A percentile compares a stretch with the other conserved stretches of the same genome.
Conservation (phyloP, 2,888 invertebrate species). For the Isotomurus palustris region DNA sequence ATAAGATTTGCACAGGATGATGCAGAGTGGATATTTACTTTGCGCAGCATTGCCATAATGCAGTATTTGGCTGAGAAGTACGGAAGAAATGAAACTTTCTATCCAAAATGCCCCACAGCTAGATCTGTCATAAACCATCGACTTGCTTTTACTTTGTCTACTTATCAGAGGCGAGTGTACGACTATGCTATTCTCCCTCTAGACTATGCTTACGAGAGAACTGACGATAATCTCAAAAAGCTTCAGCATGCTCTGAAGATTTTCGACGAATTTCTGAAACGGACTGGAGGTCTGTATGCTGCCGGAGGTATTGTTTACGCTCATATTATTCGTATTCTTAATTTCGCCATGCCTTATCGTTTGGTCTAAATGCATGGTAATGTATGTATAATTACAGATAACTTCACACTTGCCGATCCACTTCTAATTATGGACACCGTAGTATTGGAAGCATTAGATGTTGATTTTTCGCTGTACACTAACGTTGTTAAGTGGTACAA, state of each 20-base stretch:
- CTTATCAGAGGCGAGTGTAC: slow-evolving; percentile 68
- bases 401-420: slow-evolving; percentile 71
- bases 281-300: slow-evolving; percentile 60
- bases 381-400: slow-evolving; percentile 50
- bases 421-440: slow-evolving; percentile 66
- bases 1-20: neutral
- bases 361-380: neutral
- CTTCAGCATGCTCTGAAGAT: slow-evolving; percentile 61
- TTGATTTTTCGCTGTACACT: slow-evolving; percentile 60
- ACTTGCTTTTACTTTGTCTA: slow-evolving; percentile 69
- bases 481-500: slow-evolving; percentile 64
- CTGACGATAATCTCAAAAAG: slow-evolving; percentile 63
- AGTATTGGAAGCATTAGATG: slow-evolving; percentile 66
- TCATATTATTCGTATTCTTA: neutral
- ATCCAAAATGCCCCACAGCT: slow-evolving; percentile 61
- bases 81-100: slow-evolving; percentile 59
- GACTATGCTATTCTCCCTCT: slow-evolving; percentile 54
- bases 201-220: slow-evolving; percentile 68
- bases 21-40: slow-evolving; percentile 1
- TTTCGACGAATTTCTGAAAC: slow-evolving; percentile 64
- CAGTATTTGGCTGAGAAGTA: slow-evolving; percentile 75
- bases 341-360: neutral
- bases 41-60: slow-evolving; percentile 58
- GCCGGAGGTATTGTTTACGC: slow-evolving; percentile 56
- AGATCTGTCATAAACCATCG: slow-evolving; percentile 73